Conservation (phyloP, 2,113 vertebrate genomes). For the Perca fluviatilis region DNA sequence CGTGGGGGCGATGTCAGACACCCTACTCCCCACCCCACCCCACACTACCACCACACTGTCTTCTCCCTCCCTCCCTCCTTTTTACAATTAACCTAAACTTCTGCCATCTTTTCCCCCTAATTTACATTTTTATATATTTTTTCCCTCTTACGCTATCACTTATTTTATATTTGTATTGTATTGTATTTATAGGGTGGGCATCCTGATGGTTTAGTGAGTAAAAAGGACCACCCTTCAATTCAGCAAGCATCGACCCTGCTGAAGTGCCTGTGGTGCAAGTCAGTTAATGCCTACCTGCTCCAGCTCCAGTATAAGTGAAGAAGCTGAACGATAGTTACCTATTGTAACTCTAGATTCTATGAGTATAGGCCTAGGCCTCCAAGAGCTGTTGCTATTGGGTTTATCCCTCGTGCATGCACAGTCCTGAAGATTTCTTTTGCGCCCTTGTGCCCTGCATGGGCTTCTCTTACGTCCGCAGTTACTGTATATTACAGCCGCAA, state of each 20-base stretch:
- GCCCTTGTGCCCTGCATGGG: too few relatives aligned
- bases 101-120: slow-evolving; percentile 5
- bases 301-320: background rate
- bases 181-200: background rate
- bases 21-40: slow-evolving; percentile 30
- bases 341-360: too few relatives aligned
- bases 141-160: background rate
- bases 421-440: too few relatives aligned
- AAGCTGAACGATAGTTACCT: background rate
- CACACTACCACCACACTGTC: background rate
- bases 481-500: too few relatives aligned
- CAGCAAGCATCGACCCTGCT: slow-evolving; percentile 13
- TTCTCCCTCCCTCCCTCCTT: background rate
- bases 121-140: slow-evolving; percentile 52
- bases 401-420: too few relatives aligned
- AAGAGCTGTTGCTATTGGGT: too few relatives aligned
- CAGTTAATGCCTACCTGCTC: slow-evolving; percentile 1
- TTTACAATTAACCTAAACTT: slow-evolving; percentile 11
- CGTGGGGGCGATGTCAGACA: slow-evolving; percentile 73
- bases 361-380: too few relatives aligned
- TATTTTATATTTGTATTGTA: slow-evolving; percentile 5
- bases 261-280: slow-evolving; percentile 16
- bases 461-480: too few relatives aligned
- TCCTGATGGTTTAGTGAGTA: background rate
- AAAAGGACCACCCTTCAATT: background rate